Evolutionary conservation across 2,113 vertebrate species (phyloP), one percentile per base, ranked within the genome.

Genomic region (Sinocyclocheilus anophthalmus): DNA sequence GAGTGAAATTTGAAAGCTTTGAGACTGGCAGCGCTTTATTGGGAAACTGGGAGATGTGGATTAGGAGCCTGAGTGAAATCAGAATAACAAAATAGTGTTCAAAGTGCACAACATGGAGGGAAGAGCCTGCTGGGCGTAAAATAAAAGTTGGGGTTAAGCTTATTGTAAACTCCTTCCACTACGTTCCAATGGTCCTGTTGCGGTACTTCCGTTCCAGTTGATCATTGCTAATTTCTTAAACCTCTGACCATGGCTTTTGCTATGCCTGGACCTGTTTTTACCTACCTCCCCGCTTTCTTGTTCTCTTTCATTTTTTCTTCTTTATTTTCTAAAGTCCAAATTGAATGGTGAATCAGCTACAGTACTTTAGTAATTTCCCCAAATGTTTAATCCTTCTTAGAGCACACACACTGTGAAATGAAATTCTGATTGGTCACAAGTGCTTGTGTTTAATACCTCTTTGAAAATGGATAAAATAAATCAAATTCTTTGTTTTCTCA

Each of bases 61-160:
- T 96, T 96, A 95, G 93, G 90, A 93, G 92, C 92, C 92, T 86
- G 90, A 92, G 93, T 94, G 93, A 93, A 95, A 92, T 93, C 93
- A 92, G 90, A 94, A 92, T 93, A 94, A 93, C 92, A 93, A 95
- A 93, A 93, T 94, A 95, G 91, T 95, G 91, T 95, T 96, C 93
- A 95, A 93, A 94, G 95, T 93, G 91, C 92, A 92, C 94, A 93
- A 94, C 92, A 95, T 95, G 95, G 91, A 94, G 93, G 93, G 91
- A 92, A 89, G 89, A 93, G 91, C 95, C 95, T 93, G 94, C 96
- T 96, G 95, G 91, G 95, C 91, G 91, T 91, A 93, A 94, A 95
- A 95, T 94, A 95, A 93, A 95, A 95, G 93, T 93, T 89, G 94
- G 92, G 95, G 95, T 96, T 95, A 97, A 96, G 95, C 95, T 95